A percentile compares a stretch with the other conserved stretches of the same genome.
Evolutionary conservation across 2,113 vertebrate species (phyloP).

Genomic region (Emydocephalus ijimae): DNA sequence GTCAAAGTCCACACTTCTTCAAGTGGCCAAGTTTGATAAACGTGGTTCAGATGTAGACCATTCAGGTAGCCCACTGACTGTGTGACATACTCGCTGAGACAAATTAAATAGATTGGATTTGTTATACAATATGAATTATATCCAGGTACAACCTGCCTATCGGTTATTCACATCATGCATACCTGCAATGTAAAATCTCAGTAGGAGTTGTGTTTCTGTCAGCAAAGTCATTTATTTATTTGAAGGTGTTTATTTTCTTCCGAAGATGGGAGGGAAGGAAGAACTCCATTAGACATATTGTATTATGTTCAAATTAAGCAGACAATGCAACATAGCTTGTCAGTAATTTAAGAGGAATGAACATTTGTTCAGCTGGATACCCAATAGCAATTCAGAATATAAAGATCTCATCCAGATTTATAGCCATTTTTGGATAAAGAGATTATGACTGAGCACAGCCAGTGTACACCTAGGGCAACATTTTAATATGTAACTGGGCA

Average conservation of each 20-base stretch:
- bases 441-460: conserved; percentile 46
- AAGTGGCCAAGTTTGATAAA: background rate
- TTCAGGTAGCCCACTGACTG: background rate
- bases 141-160: background rate
- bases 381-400: conserved; percentile 48
- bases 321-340: conserved; percentile 32
- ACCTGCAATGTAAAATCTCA: conserved; percentile 15
- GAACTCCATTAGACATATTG: conserved; percentile 34
- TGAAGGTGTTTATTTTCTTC: conserved; percentile 38
- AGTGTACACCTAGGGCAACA: conserved; percentile 41
- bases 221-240: conserved; percentile 12
- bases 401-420: conserved; percentile 54
- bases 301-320: conserved; percentile 41
- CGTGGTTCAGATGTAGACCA: background rate
- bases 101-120: conserved; percentile 1
- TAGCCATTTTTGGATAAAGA: conserved; percentile 42
- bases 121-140: conserved; percentile 20
- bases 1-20: background rate
- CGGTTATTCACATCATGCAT: conserved; percentile 38
- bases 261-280: conserved; percentile 19
- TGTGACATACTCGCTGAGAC: conserved; percentile 5
- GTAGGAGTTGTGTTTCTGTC: conserved; percentile 4
- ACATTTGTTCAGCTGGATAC: conserved; percentile 62
- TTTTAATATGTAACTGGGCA: conserved; percentile 47
- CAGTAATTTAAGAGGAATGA: conserved; percentile 58